phyloP scores from a whole-genome alignment of 2,113 vertebrate genomes.

The Epinephelus lanceolatus region DNA sequence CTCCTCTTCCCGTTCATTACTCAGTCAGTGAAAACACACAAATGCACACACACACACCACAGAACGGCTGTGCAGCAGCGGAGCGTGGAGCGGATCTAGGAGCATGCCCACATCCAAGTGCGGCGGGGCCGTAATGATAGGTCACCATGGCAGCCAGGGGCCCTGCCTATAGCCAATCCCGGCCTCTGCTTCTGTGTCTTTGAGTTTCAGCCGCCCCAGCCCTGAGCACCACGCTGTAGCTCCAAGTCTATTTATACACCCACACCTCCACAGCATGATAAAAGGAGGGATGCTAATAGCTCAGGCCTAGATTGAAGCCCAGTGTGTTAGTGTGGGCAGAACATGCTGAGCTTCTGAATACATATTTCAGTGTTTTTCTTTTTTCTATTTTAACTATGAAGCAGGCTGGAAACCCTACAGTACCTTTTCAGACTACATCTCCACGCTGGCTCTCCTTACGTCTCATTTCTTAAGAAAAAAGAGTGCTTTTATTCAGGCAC shows the following conservation, averaged over 20 bases:
- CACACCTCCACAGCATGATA: slow-evolving; percentile 59
- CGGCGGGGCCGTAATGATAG: slow-evolving; percentile 76
- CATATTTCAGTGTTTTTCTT: not conserved
- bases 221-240: not conserved
- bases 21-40: slow-evolving; percentile 54
- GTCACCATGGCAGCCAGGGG: slow-evolving; percentile 28
- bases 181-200: slow-evolving; percentile 35
- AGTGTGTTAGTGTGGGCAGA: slow-evolving; percentile 11
- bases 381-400: not conserved
- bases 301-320: not conserved
- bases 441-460: not conserved
- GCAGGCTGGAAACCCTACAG: not conserved
- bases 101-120: slow-evolving; percentile 70
- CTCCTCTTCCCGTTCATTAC: slow-evolving; percentile 51
- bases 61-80: slow-evolving; percentile 42
- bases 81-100: slow-evolving; percentile 56
- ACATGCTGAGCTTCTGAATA: not conserved
- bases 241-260: slow-evolving; percentile 68
- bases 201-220: slow-evolving; percentile 27
- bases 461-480: no score
- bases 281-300: slow-evolving; percentile 53
- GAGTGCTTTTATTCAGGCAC: not conserved
- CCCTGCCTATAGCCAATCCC: slow-evolving; percentile 51
- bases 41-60: slow-evolving; percentile 38
- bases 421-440: not conserved